A percentile compares a stretch with the other conserved stretches of the same genome.
Conservation (phyloP, 2,797 vertebrate species). For the Chrosomus eos region DNA sequence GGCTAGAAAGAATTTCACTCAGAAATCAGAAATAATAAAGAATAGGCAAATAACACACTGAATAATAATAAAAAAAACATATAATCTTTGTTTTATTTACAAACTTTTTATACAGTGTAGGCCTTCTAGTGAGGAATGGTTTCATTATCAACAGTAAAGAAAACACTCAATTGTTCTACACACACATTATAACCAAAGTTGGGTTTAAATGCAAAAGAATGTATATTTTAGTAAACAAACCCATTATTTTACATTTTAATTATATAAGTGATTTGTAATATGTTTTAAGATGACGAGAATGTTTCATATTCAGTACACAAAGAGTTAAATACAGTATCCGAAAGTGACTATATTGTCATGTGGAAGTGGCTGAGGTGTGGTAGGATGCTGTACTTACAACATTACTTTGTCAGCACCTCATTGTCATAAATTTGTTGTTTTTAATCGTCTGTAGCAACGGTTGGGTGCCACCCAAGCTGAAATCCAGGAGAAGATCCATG, state of each 20-base stretch:
- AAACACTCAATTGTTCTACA: constrained; percentile 21
- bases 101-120: not conserved
- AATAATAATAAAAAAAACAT: not conserved
- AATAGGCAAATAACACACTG: not conserved
- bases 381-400: constrained; percentile 27
- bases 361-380: constrained; percentile 30
- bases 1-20: not conserved
- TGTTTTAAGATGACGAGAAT: not conserved
- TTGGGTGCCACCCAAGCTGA: constrained; percentile 83
- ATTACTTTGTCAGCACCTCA: not conserved
- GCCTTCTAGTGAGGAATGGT: constrained; percentile 20
- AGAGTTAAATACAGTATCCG: not conserved
- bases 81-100: not conserved
- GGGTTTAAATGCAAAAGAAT: not conserved
- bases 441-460: constrained; percentile 70
- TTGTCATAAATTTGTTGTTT: constrained; percentile 26
- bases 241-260: not conserved
- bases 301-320: not conserved
- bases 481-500: constrained; percentile 84
- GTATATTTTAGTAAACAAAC: not conserved
- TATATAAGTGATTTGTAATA: not conserved
- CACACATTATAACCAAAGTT: not conserved
- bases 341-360: not conserved
- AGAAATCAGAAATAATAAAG: not conserved
- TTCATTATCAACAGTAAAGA: constrained; percentile 35